Evolutionary conservation across 2,888 invertebrate genomes (phyloP), one percentile per base, ranked within the genome.

Genomic region (Ypsolopha scabrella): DNA sequence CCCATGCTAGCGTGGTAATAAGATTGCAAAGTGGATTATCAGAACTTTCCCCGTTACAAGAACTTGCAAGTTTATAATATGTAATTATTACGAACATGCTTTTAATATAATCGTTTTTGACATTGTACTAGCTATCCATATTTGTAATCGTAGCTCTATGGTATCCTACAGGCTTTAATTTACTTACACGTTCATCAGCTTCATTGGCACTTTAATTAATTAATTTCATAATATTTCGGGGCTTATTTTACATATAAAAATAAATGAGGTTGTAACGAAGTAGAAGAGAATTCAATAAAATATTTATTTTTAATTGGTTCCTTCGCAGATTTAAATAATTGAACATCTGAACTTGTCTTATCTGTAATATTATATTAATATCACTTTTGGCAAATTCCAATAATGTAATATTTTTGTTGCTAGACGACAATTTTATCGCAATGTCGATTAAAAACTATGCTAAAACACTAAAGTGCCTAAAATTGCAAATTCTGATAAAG

Each of bases 351-450:
- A 63, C 59, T 52, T 59, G 49, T 64, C 60, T 55, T 60, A 60
- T 52, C 41, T 53, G 51, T 51, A 49, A 47, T 63, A 65, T 68
- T 74, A 79, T 55, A 62, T 68, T 80, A 80, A 66, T 79, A 80
- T 79, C 80, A 80, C 80, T 72, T 77, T 71, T 64, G 60, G 60
- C 11, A 6, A 43, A 13, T 43, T 43, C 14, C 13, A 43, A 13
- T 14, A 14, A 13, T 24, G 43, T 14, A 13, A 13, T 13, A 13
- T 13, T 13, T 13, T 11, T 11, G 41, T 13, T 43, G 24, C 24
- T 24, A 24, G 24, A 24, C 24, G 24, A 24, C 24, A 24, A 24
- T 24, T 24, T 24, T 24, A 24, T 24, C 24, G 24, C 24, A 24
- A 24, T 24, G 24, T 24, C 24, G 24, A 24, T 24, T 24, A 24